Base-by-base conservation (phyloP, 2,113 vertebrate genomes). In the Bufo bufo region DNA sequence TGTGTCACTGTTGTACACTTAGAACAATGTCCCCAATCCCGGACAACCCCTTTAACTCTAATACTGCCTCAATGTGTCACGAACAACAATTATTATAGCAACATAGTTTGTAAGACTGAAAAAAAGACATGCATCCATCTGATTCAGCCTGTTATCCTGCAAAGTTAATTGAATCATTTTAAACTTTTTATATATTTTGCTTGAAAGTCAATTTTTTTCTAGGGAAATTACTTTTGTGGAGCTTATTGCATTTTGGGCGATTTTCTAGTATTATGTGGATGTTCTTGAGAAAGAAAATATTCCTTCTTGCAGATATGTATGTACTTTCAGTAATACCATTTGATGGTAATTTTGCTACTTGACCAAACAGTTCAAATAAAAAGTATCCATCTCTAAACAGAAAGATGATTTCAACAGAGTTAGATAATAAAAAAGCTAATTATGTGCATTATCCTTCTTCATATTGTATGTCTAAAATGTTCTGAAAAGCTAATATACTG, bases 321-420 rank as follows among this genome's bases (percentile, higher is more conserved):
- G 72, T 75, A 77, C 75, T 77, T 52, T 52, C 50, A 54, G 17
- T 77, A 77, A 77, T 77, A n/a, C 75, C 47, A 54, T 54, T 77
- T 77, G 49, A 77, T 77, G 75, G 47, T 54, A 52, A 77, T 77
- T 77, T 50, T 77, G 75, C 49, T 77, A 77, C 75, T 77, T 77
- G 75, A 77, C 75, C 75, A 77, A 52, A 77, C n/a, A 77, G 50
- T 77, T 77, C 72, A 75, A 75, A 75, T 75, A 75, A 75, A 77
- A 77, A n/a, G n/a, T 54, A 77, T 77, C n/a, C 75, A n/a, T 77
- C 49, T 49, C 72, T 49, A 14, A 19, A 43, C 43, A 75, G 14
- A 77, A 77, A 77, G 75, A 20, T n/a, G 9, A 77, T 77, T 77
- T 20, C 33, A 54, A 4, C 72, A 77, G 45, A 77, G 19, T 52